Conservation (phyloP, 2,113 vertebrate species). For the Ellobius talpinus region DNA sequence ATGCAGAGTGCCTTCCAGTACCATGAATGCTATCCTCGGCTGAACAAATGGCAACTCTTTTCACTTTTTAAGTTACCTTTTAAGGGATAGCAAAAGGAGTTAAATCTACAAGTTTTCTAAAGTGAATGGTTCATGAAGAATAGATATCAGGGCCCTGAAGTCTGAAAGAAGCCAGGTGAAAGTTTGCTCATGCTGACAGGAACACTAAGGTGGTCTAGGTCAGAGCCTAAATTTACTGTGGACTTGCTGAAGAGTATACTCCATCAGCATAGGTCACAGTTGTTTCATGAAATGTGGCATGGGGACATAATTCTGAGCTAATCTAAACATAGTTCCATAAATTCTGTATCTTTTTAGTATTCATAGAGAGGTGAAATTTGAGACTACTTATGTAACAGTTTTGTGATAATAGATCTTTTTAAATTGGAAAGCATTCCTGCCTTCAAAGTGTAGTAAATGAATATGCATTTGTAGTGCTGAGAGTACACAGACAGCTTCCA, state of each 20-base stretch:
- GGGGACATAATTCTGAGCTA: background rate
- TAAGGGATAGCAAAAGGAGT: background rate
- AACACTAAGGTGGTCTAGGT: background rate
- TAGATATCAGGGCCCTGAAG: background rate
- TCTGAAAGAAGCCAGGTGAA: background rate
- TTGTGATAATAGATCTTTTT: background rate
- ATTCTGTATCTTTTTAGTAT: background rate
- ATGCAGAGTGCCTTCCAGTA: background rate
- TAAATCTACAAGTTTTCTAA: background rate
- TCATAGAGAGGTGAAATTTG: conserved; percentile 13
- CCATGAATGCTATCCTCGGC: too few relatives aligned
- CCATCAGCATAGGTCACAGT: background rate
- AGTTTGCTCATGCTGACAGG: background rate
- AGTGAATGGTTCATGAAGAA: background rate
- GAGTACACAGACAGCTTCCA: background rate
- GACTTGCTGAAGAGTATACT: background rate
- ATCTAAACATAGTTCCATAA: background rate
- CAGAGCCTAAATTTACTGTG: background rate
- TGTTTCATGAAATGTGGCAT: background rate
- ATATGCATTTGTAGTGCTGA: background rate
- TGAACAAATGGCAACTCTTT: background rate
- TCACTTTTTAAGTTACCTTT: background rate
- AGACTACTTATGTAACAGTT: background rate
- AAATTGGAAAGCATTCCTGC: background rate
- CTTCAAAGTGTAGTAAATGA: conserved; percentile 15